phyloP scores from a whole-genome alignment of 2,888 invertebrate species.

The Anthophora plumipes region DNA sequence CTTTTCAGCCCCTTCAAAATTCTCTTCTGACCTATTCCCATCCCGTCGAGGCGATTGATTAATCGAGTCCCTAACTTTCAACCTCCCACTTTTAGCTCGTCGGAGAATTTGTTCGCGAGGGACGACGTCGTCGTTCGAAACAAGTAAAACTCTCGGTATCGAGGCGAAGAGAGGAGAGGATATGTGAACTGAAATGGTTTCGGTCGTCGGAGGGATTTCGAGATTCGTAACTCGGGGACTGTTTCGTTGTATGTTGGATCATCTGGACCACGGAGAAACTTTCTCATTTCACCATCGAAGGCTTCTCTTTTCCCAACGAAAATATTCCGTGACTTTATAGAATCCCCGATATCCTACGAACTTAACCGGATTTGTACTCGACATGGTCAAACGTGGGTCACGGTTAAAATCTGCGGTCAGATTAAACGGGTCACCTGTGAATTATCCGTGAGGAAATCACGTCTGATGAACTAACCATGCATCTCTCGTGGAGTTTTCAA shows the following conservation, averaged over 20 bases:
- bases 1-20: not conserved
- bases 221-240: constrained; percentile 27
- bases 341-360: constrained; percentile 40
- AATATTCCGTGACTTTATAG: constrained; percentile 55
- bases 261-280: constrained; percentile 39
- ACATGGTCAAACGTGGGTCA: not conserved
- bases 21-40: not conserved
- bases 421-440: constrained; percentile 44
- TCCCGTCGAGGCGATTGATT: constrained; percentile 10
- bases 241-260: constrained; percentile 34
- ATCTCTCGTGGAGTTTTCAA: not conserved
- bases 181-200: constrained; percentile 36
- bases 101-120: not conserved
- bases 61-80: constrained; percentile 6
- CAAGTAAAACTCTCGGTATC: constrained; percentile 38
- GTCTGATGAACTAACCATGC: not conserved
- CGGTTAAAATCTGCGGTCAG: constrained; percentile 28
- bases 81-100: not conserved
- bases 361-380: constrained; percentile 53
- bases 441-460: constrained; percentile 1
- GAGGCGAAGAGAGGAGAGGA: not conserved
- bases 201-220: constrained; percentile 39
- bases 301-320: constrained; percentile 30
- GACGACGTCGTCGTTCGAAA: constrained; percentile 22
- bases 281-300: not conserved